These are phyloP conservation scores for Glyphotaelius pellucidus DNA, from an alignment of 2,888 invertebrate genomes.

Conservation along the genomic window DNA sequence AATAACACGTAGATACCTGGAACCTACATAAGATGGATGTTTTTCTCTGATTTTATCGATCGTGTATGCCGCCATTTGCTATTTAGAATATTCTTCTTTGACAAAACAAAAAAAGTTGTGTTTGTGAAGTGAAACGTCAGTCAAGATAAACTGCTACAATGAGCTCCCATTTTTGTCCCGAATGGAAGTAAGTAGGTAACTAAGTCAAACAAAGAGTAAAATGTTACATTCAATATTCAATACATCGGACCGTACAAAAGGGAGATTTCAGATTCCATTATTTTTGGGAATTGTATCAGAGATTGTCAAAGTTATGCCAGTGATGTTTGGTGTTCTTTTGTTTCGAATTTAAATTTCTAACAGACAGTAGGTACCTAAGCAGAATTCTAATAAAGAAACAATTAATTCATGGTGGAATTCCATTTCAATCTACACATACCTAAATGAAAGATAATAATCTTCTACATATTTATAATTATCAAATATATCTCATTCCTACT, in stretches of 20 bases:
- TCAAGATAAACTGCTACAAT: conserved; percentile 3
- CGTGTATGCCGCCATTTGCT: not conserved
- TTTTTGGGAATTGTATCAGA: conserved; percentile 4
- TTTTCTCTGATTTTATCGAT: not conserved
- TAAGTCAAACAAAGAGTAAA: not conserved
- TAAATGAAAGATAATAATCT: too few relatives aligned
- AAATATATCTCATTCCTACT: too few relatives aligned
- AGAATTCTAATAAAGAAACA: not conserved
- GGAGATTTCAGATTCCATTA: conserved; percentile 20
- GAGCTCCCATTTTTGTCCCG: conserved; percentile 7
- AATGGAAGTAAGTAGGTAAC: not conserved
- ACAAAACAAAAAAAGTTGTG: conserved; percentile 12
- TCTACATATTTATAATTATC: too few relatives aligned
- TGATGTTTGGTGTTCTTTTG: not conserved
- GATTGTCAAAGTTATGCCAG: not conserved
- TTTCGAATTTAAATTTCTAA: too few relatives aligned
- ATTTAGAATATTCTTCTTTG: not conserved
- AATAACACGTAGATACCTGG: not conserved
- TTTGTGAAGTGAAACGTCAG: conserved; percentile 17
- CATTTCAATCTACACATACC: too few relatives aligned
- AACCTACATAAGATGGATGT: not conserved
- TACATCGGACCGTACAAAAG: conserved; percentile 31
- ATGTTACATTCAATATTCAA: conserved; percentile 17
- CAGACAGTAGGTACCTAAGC: not conserved
- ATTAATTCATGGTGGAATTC: too few relatives aligned